Conservation (phyloP, 2,797 vertebrate species). For the Hozukius guyotensis region DNA sequence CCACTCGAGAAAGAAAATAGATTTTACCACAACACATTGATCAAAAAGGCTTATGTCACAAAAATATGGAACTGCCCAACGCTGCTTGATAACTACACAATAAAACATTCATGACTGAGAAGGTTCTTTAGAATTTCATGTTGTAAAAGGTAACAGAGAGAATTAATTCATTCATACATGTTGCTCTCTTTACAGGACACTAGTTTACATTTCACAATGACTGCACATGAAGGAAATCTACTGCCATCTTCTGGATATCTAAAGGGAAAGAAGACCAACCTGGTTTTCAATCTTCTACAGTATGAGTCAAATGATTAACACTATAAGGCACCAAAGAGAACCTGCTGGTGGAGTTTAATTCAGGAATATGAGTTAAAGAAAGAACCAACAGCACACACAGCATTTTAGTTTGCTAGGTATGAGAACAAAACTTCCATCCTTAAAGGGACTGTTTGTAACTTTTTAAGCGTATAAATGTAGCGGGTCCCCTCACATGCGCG, state of each 20-base stretch:
- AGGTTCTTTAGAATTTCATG: not conserved
- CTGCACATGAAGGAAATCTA: constrained; percentile 61
- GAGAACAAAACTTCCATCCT: not conserved
- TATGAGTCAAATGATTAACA: not conserved
- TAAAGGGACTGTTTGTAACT: no score
- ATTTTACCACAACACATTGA: constrained; percentile 5
- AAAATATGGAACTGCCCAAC: not conserved
- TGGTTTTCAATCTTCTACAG: not conserved
- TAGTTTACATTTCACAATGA: not conserved
- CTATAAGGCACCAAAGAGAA: not conserved
- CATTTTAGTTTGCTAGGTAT: not conserved
- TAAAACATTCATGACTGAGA: not conserved
- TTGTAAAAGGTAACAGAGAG: not conserved
- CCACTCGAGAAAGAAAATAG: not conserved
- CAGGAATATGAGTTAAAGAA: not conserved
- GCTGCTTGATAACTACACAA: not conserved
- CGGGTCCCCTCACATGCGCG: no score
- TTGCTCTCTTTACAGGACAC: not conserved
- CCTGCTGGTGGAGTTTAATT: not conserved
- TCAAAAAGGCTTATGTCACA: constrained; percentile 15
- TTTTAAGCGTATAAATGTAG: no score
- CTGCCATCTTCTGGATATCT: constrained; percentile 74
- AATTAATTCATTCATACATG: constrained; percentile 16
- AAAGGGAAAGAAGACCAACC: not conserved
- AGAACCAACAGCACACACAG: not conserved